phyloP scores from a whole-genome alignment of 2,113 vertebrate genomes.

The Xenus cinereus region DNA sequence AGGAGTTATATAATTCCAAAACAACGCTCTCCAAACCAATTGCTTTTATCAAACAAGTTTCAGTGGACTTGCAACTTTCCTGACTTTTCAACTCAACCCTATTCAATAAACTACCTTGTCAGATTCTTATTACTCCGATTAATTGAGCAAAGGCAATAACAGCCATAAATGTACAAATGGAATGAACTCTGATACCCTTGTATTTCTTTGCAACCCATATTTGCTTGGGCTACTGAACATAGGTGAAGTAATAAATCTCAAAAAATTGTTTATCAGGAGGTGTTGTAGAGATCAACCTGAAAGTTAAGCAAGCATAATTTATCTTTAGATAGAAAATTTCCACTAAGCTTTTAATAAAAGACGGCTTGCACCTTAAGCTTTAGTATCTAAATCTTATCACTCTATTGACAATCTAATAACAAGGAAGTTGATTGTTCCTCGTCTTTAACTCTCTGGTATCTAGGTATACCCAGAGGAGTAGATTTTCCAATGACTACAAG shows the following conservation, averaged over 20 bases:
- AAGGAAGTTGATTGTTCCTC: neutral
- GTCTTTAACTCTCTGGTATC: neutral
- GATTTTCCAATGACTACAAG: neutral
- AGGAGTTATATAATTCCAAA: neutral
- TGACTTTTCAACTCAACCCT: constrained; percentile 25
- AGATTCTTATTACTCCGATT: constrained; percentile 45
- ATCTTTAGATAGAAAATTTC: neutral
- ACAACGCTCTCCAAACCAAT: neutral
- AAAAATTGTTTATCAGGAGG: constrained; percentile 37
- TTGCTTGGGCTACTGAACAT: constrained; percentile 32
- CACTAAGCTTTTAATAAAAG: neutral
- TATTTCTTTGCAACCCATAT: constrained; percentile 32
- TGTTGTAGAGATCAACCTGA: constrained; percentile 7
- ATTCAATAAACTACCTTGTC: constrained; percentile 21
- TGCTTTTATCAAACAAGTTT: constrained; percentile 29
- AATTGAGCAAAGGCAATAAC: constrained; percentile 53
- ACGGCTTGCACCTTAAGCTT: neutral
- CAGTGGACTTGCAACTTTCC: neutral
- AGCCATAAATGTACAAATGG: constrained; percentile 32
- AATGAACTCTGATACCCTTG: neutral
- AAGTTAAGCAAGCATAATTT: constrained; percentile 11
- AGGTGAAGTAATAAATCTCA: constrained; percentile 40
- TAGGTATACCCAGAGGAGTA: neutral
- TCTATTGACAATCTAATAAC: neutral
- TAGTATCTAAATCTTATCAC: neutral